Conservation (phyloP, 2,888 invertebrate species). For the Hemistola chrysoprasaria region DNA sequence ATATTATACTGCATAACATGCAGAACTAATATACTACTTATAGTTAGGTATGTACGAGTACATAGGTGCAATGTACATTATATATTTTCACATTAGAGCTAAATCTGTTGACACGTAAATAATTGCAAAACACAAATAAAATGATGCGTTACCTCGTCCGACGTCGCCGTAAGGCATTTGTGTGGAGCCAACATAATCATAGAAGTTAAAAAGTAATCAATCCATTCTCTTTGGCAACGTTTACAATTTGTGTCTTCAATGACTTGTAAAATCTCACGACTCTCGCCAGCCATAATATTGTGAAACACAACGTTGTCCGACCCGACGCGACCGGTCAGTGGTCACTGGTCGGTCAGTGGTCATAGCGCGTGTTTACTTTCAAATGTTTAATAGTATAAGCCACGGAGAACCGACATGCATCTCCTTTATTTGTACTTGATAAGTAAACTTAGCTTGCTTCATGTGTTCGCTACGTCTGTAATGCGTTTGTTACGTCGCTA, state of each 20-base stretch:
- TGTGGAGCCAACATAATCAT: slow-evolving; percentile 64
- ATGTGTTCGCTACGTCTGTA: too few species aligned
- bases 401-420: slow-evolving; percentile 19
- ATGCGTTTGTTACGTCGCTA: too few species aligned
- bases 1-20: not conserved
- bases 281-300: slow-evolving; percentile 60
- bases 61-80: too few species aligned
- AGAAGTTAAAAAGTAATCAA: slow-evolving; percentile 80
- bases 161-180: slow-evolving; percentile 60
- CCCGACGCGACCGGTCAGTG: slow-evolving; percentile 1
- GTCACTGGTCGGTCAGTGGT: slow-evolving; percentile 23
- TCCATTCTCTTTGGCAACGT: slow-evolving; percentile 75
- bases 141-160: slow-evolving; percentile 46
- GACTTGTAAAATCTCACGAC: slow-evolving; percentile 70
- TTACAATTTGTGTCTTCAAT: slow-evolving; percentile 74
- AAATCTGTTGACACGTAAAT: slow-evolving; percentile 55
- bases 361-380: slow-evolving; percentile 49
- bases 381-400: slow-evolving; percentile 30
- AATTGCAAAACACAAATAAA: slow-evolving; percentile 62
- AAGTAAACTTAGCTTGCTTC: too few species aligned
- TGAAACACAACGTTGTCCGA: slow-evolving; percentile 55
- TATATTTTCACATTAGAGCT: not conserved
- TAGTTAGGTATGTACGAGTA: too few species aligned
- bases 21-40: too few species aligned
- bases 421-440: too few species aligned